phyloP scores from a whole-genome alignment of 1,140 invertebrate species.

The Drosophila prosaltans region DNA sequence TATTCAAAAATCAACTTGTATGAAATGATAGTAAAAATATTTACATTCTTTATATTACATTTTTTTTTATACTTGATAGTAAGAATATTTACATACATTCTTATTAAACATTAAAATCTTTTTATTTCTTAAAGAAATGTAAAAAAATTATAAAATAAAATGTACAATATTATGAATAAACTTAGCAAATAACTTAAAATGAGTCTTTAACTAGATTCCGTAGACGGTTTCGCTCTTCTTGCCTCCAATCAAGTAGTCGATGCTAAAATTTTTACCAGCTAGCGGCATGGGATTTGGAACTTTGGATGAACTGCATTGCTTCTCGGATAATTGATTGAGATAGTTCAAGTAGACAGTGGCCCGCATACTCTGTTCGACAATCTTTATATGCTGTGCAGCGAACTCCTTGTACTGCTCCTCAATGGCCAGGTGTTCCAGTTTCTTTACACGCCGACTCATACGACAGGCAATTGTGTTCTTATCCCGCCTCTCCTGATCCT shows the following conservation, averaged over 20 bases:
- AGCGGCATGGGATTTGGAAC: background rate
- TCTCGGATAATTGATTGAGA: conserved; percentile 47
- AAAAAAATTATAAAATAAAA: conserved; percentile 15
- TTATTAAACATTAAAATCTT: background rate
- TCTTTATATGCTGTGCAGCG: conserved; percentile 48
- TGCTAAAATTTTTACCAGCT: conserved; percentile 60
- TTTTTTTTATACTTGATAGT: too few species aligned
- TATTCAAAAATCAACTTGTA: too few species aligned
- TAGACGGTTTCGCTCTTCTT: conserved; percentile 34
- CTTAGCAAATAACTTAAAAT: conserved; percentile 17
- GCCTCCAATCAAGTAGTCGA: conserved; percentile 63
- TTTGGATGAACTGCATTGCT: background rate
- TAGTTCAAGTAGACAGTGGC: conserved; percentile 64
- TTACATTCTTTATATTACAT: too few species aligned
- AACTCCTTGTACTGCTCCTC: conserved; percentile 74
- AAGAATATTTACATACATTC: too few species aligned
- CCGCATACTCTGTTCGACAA: conserved; percentile 62
- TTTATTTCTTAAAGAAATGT: conserved; percentile 37
- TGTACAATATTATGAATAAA: conserved; percentile 18
- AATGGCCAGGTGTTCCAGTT: conserved; percentile 68
- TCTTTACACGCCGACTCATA: conserved; percentile 71
- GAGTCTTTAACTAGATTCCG: background rate
- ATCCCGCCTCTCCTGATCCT: conserved; percentile 75
- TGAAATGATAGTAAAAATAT: too few species aligned
- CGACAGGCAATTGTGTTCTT: conserved; percentile 79